Evolutionary conservation across 2,888 invertebrate genomes (phyloP).

Genomic region (Nineta flava): DNA sequence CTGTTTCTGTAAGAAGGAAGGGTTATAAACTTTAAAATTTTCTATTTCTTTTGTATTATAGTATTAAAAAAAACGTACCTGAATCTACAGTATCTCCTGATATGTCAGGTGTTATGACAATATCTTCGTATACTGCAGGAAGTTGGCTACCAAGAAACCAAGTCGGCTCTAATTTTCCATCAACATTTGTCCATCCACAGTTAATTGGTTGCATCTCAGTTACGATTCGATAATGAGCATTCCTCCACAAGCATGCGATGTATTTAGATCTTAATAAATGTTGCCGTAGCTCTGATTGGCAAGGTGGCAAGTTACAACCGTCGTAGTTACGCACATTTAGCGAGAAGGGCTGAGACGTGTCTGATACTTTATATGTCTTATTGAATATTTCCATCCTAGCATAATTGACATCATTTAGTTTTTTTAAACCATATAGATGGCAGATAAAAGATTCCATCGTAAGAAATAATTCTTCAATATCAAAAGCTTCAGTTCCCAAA

Average conservation of each 20-base stretch:
- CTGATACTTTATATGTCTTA: no score
- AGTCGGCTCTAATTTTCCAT: slow-evolving; percentile 9
- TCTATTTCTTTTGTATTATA: slow-evolving; percentile 1
- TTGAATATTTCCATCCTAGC: slow-evolving; percentile 8
- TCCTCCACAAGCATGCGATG: slow-evolving; percentile 17
- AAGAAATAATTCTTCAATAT: slow-evolving; percentile 3
- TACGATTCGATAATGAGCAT: slow-evolving; percentile 14
- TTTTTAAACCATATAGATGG: slow-evolving; percentile 16
- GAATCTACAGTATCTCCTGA: slow-evolving; percentile 12
- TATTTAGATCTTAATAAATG: slow-evolving; percentile 17
- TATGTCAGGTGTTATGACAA: slow-evolving; percentile 12
- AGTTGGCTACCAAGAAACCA: slow-evolving; percentile 11
- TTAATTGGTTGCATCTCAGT: slow-evolving; percentile 14
- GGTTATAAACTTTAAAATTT: no score
- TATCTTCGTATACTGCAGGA: slow-evolving; percentile 12
- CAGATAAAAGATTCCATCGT: slow-evolving; percentile 13
- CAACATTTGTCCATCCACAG: slow-evolving; percentile 12
- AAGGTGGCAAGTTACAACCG: slow-evolving; percentile 17
- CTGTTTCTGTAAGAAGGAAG: slow-evolving; percentile 13
- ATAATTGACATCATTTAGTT: slow-evolving; percentile 15
- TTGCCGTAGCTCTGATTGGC: slow-evolving; percentile 16
- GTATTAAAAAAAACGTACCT: slow-evolving; percentile 6
- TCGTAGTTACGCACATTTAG: slow-evolving; percentile 17
- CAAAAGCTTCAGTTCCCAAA: no score
- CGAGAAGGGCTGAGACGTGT: slow-evolving; percentile 10